A percentile compares a stretch with the other conserved stretches of the same genome.
Conservation (phyloP, 2,113 vertebrate genomes). For the Piprites chloris region DNA sequence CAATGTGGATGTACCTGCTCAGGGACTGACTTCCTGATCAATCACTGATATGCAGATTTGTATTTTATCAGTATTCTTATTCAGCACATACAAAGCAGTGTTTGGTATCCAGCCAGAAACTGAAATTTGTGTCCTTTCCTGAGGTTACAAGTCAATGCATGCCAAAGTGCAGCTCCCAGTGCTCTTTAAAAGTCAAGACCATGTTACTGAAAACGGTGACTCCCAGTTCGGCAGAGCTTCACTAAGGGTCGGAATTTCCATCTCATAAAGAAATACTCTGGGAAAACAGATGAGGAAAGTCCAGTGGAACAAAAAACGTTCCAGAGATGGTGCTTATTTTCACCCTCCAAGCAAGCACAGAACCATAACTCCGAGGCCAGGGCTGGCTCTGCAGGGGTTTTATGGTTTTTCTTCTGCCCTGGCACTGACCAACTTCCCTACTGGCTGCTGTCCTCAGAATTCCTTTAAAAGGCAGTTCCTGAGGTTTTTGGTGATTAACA, state of each 20-base stretch:
- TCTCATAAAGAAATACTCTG: constrained; percentile 37
- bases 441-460: constrained; percentile 45
- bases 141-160: constrained; percentile 41
- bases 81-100: background rate
- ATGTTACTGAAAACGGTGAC: constrained; percentile 25
- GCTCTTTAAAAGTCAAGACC: constrained; percentile 23
- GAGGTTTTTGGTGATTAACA: constrained; percentile 27
- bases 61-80: background rate
- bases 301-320: constrained; percentile 25
- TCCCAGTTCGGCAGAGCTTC: constrained; percentile 19
- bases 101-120: constrained; percentile 47
- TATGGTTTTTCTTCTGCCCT: background rate
- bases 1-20: background rate
- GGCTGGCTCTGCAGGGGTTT: background rate
- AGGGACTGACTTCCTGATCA: background rate
- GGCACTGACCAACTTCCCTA: constrained; percentile 33
- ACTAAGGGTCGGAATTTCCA: constrained; percentile 56
- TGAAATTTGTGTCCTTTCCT: constrained; percentile 46
- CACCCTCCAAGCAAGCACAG: background rate
- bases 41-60: background rate
- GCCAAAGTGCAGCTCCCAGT: constrained; percentile 27
- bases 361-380: background rate
- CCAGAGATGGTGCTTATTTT: constrained; percentile 24
- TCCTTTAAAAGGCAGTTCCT: constrained; percentile 29
- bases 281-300: constrained; percentile 41